Conservation (phyloP, 2,797 vertebrate species). For the Takifugu rubripes region DNA sequence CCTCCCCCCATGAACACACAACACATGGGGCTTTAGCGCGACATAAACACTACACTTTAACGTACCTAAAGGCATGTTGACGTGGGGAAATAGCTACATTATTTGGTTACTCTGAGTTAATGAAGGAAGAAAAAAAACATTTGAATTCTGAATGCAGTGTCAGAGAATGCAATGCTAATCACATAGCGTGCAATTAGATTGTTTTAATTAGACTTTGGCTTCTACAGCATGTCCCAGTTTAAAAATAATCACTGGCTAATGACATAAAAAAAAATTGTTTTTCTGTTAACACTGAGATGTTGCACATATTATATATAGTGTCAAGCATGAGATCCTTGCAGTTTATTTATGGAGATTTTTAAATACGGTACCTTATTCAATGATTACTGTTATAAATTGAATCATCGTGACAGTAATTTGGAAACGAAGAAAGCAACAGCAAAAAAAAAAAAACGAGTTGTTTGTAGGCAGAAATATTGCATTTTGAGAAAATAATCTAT, state of each 20-base stretch:
- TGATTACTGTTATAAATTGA: too few species aligned
- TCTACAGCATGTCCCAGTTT: constrained; percentile 30
- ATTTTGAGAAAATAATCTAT: too few species aligned
- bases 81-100: not conserved
- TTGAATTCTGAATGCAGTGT: not conserved
- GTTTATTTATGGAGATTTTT: too few species aligned
- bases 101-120: constrained; percentile 7
- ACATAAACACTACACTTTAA: not conserved
- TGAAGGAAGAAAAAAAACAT: constrained; percentile 8
- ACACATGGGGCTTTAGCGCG: not conserved
- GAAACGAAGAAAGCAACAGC: too few species aligned
- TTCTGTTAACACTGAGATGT: not conserved
- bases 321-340: too few species aligned
- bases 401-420: too few species aligned
- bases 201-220: constrained; percentile 44
- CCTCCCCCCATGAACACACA: constrained; percentile 1
- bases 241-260: constrained; percentile 21
- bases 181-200: constrained; percentile 26
- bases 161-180: not conserved
- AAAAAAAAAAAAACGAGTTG: too few species aligned
- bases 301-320: too few species aligned
- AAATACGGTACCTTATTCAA: too few species aligned
- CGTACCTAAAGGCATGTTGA: too few species aligned
- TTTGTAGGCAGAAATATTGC: too few species aligned
- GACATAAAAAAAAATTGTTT: constrained; percentile 8